A percentile compares a stretch with the other conserved stretches of the same genome.
Conservation (phyloP, 2,113 vertebrate genomes). For the Pimephales promelas region DNA sequence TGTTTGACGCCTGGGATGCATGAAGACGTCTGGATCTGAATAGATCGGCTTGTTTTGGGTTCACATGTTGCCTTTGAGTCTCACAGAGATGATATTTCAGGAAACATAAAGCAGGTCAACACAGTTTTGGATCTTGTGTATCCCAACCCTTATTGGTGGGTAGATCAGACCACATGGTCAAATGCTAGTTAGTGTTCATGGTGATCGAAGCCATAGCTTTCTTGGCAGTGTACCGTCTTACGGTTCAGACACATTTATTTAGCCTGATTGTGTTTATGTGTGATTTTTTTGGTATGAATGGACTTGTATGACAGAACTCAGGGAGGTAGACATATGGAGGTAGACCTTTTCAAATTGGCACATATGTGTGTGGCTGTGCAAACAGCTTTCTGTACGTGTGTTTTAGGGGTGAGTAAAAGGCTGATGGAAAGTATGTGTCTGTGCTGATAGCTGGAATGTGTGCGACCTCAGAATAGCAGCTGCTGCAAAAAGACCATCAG, state of each 20-base stretch:
- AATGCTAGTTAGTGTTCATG: background rate
- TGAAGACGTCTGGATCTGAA: background rate
- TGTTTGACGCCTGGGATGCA: background rate
- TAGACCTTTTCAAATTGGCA: background rate
- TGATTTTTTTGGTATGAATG: slow-evolving; percentile 1
- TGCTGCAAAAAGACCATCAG: slow-evolving; percentile 65
- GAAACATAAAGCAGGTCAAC: slow-evolving; percentile 53
- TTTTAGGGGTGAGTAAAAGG: slow-evolving; percentile 34
- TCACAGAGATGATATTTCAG: slow-evolving; percentile 45
- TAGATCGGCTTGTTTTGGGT: background rate
- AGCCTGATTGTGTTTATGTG: slow-evolving; percentile 2
- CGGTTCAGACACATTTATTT: background rate
- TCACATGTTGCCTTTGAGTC: slow-evolving; percentile 5
- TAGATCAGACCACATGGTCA: background rate
- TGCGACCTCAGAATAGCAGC: slow-evolving; percentile 74
- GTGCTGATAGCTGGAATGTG: slow-evolving; percentile 71
- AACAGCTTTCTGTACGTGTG: background rate
- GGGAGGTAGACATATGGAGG: background rate
- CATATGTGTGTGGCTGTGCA: background rate
- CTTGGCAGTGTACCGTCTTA: background rate
- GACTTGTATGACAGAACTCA: background rate
- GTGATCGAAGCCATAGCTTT: background rate
- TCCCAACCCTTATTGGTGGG: background rate
- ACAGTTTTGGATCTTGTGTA: slow-evolving; percentile 54
- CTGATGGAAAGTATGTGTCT: slow-evolving; percentile 69